Evolutionary conservation across 2,888 invertebrate genomes (phyloP).

Genomic region (Andrena trimmerana): DNA sequence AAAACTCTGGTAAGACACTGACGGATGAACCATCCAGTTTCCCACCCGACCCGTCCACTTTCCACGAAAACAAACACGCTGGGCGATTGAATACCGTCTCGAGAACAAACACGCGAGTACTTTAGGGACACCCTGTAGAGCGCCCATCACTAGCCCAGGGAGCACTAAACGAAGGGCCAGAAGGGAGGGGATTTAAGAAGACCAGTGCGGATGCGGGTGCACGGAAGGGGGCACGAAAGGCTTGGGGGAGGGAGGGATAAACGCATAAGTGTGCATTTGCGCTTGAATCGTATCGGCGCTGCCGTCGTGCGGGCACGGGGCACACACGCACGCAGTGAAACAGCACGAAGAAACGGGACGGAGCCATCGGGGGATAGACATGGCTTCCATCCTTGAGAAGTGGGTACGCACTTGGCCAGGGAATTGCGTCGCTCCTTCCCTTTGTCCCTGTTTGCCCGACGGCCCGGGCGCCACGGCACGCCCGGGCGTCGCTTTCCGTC

Average conservation of each 20-base stretch:
- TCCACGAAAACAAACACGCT: too few relatives aligned
- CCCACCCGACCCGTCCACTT: too few relatives aligned
- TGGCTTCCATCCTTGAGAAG: conserved; percentile 71
- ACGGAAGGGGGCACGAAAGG: conserved; percentile 35
- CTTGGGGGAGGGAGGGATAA: conserved; percentile 40
- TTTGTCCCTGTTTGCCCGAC: conserved; percentile 43
- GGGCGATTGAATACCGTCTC: too few relatives aligned
- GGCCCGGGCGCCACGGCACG: conserved; percentile 13
- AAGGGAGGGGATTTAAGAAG: conserved; percentile 25
- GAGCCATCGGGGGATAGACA: conserved; percentile 51
- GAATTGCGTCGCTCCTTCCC: conserved; percentile 70
- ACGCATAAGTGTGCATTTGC: conserved; percentile 57
- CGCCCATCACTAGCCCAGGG: conserved; percentile 1
- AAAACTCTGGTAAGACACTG: too few relatives aligned
- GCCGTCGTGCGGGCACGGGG: conserved; percentile 50
- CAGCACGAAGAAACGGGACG: conserved; percentile 61
- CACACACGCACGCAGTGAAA: conserved; percentile 47
- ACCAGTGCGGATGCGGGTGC: conserved; percentile 49
- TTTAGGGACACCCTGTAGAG: background rate
- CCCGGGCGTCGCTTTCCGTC: conserved; percentile 33
- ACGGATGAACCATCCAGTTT: too few relatives aligned
- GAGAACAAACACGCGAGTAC: background rate
- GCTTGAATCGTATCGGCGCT: conserved; percentile 67
- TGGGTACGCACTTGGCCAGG: conserved; percentile 58
- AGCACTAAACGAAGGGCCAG: conserved; percentile 19